Percentiles rank a stretch among this genome's conserved stretches.
These are phyloP conservation scores for Zaprionus bogoriensis DNA, from an alignment of 2,888 invertebrate species.

Conservation along the genomic window DNA sequence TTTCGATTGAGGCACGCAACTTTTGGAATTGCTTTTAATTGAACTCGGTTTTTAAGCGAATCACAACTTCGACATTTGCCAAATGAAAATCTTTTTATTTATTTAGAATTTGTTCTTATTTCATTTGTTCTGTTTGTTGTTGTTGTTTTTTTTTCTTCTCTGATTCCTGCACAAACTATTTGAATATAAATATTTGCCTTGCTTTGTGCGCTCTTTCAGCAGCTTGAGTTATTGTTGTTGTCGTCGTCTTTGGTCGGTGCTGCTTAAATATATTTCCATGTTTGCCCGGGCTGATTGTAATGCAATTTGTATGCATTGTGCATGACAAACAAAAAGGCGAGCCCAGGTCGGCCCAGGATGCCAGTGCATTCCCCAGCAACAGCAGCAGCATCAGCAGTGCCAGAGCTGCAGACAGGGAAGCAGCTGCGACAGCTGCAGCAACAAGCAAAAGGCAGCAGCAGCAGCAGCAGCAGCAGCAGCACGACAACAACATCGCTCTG, in stretches of 20 bases:
- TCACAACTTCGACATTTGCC: neutral
- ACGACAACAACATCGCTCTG: slow-evolving; percentile 23
- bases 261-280: slow-evolving; percentile 63
- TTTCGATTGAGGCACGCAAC: neutral
- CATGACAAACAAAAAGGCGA: slow-evolving; percentile 67
- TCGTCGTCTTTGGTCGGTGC: slow-evolving; percentile 26
- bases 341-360: slow-evolving; percentile 16
- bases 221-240: slow-evolving; percentile 17
- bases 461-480: slow-evolving; percentile 19
- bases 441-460: slow-evolving; percentile 15
- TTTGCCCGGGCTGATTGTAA: slow-evolving; percentile 72
- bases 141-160: too few species aligned
- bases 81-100: neutral
- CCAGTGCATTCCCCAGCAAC: slow-evolving; percentile 1
- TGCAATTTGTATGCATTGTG: slow-evolving; percentile 78
- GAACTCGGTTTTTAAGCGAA: slow-evolving; percentile 15
- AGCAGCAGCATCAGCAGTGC: slow-evolving; percentile 5
- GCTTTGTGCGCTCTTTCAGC: slow-evolving; percentile 44
- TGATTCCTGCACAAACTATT: slow-evolving; percentile 42
- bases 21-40: neutral
- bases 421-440: slow-evolving; percentile 21
- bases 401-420: too few species aligned
- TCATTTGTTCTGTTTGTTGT: neutral
- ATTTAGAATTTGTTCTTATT: neutral
- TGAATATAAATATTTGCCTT: slow-evolving; percentile 56